phyloP scores from a whole-genome alignment of 37 sponge, comb jelly and placozoan species.

The Diacarnus erythraeanus region DNA sequence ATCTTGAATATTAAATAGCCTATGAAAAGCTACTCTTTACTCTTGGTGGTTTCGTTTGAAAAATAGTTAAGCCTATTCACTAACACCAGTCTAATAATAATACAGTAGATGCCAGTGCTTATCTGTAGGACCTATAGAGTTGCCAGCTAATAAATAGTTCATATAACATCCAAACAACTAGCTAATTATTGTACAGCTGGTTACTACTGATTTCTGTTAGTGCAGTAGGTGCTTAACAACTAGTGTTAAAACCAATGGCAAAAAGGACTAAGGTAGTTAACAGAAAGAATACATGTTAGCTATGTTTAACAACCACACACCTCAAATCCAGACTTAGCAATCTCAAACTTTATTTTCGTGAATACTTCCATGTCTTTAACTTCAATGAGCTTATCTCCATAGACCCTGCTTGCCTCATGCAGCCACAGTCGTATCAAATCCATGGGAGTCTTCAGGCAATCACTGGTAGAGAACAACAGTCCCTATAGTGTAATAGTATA shows the following conservation, averaged over 20 bases:
- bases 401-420: slow-evolving; percentile 93
- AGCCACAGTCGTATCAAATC: slow-evolving; percentile 95
- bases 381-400: slow-evolving; percentile 96
- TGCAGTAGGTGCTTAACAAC: not conserved
- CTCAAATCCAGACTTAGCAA: slow-evolving; percentile 84
- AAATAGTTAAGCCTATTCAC: too few species aligned
- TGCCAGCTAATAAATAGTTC: too few species aligned
- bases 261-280: slow-evolving; percentile 6
- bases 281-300: too few species aligned
- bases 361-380: slow-evolving; percentile 84
- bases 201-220: too few species aligned
- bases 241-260: not conserved
- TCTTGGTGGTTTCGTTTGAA: too few species aligned
- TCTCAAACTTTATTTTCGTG: slow-evolving; percentile 78
- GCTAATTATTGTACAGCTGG: too few species aligned
- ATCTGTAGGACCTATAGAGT: too few species aligned
- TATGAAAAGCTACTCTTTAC: too few species aligned
- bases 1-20: too few species aligned
- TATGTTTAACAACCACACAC: slow-evolving; percentile 42
- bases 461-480: slow-evolving; percentile 75
- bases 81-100: too few species aligned
- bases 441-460: slow-evolving; percentile 82
- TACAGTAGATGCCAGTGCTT: too few species aligned
- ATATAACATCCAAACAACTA: too few species aligned
- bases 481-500: slow-evolving; percentile 77